Evolutionary conservation across 2,888 invertebrate genomes (phyloP).

Genomic region (Myopa tessellatipennis): DNA sequence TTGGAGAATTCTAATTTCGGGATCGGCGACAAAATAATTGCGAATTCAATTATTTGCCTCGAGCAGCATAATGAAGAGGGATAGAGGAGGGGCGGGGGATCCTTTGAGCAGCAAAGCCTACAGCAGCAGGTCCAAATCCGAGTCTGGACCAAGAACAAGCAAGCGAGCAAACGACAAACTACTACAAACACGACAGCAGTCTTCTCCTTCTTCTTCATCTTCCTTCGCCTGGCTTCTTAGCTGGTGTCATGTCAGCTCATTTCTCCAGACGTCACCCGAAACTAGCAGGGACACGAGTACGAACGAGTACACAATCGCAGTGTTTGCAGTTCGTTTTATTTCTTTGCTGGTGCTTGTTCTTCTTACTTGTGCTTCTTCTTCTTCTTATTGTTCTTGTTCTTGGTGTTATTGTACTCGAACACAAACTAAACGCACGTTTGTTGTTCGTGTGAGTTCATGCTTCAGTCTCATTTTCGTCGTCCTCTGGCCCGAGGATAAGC

Average conservation of each 20-base stretch:
- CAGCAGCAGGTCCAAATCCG: no score
- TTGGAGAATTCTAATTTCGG: neutral
- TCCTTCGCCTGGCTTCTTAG: neutral
- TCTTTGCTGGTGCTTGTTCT: no score
- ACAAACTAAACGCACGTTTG: neutral
- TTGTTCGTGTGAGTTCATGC: neutral
- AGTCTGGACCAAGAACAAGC: no score
- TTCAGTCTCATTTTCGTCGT: slow-evolving; percentile 17
- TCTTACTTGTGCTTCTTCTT: neutral
- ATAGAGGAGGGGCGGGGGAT: no score
- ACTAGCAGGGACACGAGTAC: neutral
- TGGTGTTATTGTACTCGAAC: no score
- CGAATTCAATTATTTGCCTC: neutral
- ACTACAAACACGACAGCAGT: neutral
- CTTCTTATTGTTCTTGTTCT: no score
- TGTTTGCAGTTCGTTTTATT: no score
- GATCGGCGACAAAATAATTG: neutral
- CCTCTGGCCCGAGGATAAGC: slow-evolving; percentile 24
- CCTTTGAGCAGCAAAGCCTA: no score
- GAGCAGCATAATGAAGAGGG: no score
- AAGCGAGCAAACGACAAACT: neutral
- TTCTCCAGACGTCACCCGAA: neutral
- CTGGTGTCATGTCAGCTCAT: neutral
- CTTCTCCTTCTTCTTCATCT: neutral
- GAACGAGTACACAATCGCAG: neutral